These are phyloP conservation scores for Rallus limicola DNA, from an alignment of 2,113 vertebrate species.

Conservation along the genomic window DNA sequence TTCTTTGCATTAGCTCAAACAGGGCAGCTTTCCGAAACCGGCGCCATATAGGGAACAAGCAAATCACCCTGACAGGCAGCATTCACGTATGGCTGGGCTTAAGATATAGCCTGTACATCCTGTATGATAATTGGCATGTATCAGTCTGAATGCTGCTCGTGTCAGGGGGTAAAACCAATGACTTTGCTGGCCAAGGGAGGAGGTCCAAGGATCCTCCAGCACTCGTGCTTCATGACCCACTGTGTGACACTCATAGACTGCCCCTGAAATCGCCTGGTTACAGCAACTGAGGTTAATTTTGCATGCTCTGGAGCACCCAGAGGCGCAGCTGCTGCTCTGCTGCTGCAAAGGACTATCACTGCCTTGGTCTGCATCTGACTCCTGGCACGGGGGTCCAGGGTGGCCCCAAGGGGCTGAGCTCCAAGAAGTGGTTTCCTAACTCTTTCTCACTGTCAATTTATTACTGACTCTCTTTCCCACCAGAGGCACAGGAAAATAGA, in stretches of 20 bases:
- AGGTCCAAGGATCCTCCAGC: not conserved
- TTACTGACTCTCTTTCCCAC: not conserved
- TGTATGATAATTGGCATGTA: rapidly evolving
- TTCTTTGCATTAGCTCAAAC: not conserved
- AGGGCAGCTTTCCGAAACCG: too few relatives aligned
- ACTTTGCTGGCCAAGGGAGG: rapidly evolving
- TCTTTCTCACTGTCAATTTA: not conserved
- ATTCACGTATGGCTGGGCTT: rapidly evolving
- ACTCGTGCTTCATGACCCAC: not conserved
- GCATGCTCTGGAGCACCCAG: not conserved
- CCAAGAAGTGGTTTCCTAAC: not conserved
- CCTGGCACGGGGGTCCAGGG: not conserved
- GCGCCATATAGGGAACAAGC: rapidly evolving
- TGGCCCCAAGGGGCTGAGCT: not conserved
- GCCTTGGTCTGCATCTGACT: not conserved
- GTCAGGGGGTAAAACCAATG: not conserved
- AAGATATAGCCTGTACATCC: rapidly evolving
- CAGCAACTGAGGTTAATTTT: rapidly evolving
- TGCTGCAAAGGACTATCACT: not conserved
- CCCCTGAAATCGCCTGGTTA: rapidly evolving
- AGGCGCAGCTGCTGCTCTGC: too few relatives aligned
- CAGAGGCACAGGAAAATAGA: not conserved
- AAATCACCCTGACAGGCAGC: not conserved
- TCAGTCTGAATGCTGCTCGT: not conserved
- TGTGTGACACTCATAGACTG: not conserved